Percentiles rank a stretch among this genome's conserved stretches.
phyloP scores from a whole-genome alignment of 2,113 vertebrate genomes.

The Gymnorhina tibicen region DNA sequence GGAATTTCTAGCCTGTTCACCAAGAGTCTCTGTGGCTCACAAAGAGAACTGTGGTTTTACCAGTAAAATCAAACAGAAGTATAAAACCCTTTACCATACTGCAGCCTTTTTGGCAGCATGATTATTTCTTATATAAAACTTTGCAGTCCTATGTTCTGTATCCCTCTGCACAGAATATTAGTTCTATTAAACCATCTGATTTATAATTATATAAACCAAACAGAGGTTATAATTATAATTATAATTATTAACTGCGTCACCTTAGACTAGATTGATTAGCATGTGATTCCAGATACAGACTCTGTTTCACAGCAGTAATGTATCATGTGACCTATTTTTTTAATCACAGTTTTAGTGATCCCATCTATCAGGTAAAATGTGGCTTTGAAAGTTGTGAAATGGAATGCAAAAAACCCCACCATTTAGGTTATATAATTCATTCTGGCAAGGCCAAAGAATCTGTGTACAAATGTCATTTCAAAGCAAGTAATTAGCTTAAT shows the following conservation, averaged over 20 bases:
- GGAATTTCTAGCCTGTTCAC: not conserved
- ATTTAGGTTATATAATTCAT: not conserved
- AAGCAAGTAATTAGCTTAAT: conserved; percentile 46
- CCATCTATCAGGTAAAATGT: not conserved
- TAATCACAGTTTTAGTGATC: not conserved
- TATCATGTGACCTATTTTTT: not conserved
- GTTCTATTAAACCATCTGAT: not conserved
- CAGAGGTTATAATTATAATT: not conserved
- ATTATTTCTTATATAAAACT: not conserved
- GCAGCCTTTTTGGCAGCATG: not conserved
- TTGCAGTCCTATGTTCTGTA: not conserved
- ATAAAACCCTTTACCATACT: not conserved
- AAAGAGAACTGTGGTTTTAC: not conserved
- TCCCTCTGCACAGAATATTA: not conserved
- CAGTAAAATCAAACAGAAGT: not conserved
- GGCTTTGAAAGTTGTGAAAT: not conserved
- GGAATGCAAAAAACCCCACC: not conserved
- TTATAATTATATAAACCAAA: too few species aligned
- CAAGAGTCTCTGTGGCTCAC: too few species aligned
- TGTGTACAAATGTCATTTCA: conserved; percentile 14
- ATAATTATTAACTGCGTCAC: not conserved
- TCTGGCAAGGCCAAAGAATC: not conserved
- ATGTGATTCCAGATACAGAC: not conserved
- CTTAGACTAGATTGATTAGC: not conserved
- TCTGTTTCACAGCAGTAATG: not conserved